phyloP scores from a whole-genome alignment of 2,113 vertebrate species.

The Chinchilla lanigera region DNA sequence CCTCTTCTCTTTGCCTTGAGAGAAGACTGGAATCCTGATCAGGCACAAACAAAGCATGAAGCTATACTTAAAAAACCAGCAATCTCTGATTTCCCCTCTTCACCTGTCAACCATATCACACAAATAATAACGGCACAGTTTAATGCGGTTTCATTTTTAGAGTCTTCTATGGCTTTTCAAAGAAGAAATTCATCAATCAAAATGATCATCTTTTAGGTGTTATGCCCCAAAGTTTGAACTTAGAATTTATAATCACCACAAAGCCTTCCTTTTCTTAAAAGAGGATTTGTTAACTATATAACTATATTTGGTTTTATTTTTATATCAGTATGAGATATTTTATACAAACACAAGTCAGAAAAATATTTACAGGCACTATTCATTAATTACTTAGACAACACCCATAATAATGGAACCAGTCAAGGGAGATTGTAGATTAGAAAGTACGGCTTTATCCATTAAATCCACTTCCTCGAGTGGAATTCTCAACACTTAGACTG shows the following conservation, averaged over 20 bases:
- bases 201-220: neutral
- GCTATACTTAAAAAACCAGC: neutral
- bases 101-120: neutral
- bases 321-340: neutral
- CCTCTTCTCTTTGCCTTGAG: neutral
- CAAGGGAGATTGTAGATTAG: neutral
- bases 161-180: neutral
- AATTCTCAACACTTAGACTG: neutral
- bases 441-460: neutral
- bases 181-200: neutral
- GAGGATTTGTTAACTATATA: neutral
- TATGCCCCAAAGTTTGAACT: neutral
- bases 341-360: neutral
- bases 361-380: neutral
- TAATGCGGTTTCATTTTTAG: neutral
- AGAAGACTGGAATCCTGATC: neutral
- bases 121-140: neutral
- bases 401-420: neutral
- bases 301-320: neutral
- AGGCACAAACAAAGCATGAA: neutral
- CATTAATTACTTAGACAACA: neutral
- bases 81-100: neutral
- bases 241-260: neutral
- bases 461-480: neutral
- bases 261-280: neutral